Percentiles rank a stretch among this genome's conserved stretches.
Evolutionary conservation across 2,797 vertebrate genomes (phyloP).

Genomic region (Chelon labrosus): DNA sequence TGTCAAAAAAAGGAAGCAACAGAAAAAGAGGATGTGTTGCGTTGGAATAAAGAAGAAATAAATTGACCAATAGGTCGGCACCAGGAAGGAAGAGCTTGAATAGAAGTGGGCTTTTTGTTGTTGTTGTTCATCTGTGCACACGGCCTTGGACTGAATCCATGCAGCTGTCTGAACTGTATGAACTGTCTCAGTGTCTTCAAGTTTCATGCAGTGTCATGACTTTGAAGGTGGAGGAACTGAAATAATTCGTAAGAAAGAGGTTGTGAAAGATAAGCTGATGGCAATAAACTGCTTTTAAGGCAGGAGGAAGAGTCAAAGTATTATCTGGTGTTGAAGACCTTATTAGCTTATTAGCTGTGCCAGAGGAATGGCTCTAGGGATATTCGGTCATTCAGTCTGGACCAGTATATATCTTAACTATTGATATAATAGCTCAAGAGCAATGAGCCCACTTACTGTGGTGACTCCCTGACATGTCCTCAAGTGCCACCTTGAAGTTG

Average conservation of each 20-base stretch:
- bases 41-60: not conserved
- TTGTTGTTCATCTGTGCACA: not conserved
- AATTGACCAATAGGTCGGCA: not conserved
- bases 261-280: conserved; percentile 41
- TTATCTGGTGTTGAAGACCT: conserved; percentile 1
- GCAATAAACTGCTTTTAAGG: conserved; percentile 8
- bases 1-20: not conserved
- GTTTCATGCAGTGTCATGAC: conserved; percentile 14
- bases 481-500: not conserved
- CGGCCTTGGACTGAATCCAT: not conserved
- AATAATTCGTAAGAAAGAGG: not conserved
- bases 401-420: not conserved
- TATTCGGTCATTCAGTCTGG: accelerated
- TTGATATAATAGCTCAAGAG: not conserved
- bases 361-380: not conserved
- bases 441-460: not conserved
- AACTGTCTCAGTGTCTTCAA: conserved; percentile 14
- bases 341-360: not conserved
- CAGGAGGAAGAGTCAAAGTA: not conserved
- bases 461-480: not conserved
- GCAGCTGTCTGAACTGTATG: conserved; percentile 17
- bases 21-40: not conserved
- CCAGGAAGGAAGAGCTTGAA: conserved; percentile 12
- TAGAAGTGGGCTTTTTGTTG: not conserved
- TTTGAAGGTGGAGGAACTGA: not conserved